A percentile compares a stretch with the other conserved stretches of the same genome.
phyloP scores from a whole-genome alignment of 2,888 invertebrate genomes.

The Thymelicus sylvestris region DNA sequence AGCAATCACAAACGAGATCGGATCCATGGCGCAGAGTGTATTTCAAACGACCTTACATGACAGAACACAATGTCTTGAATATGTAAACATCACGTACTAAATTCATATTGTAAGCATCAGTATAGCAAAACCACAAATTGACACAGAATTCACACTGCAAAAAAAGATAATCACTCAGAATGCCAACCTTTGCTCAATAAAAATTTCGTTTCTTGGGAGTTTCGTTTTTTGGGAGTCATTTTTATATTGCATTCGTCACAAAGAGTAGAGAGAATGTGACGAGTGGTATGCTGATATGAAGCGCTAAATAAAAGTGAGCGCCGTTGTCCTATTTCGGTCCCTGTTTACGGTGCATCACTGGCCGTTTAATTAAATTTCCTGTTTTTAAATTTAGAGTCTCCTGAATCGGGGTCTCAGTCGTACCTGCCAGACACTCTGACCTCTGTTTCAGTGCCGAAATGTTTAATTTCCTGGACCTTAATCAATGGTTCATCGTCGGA shows the following conservation, averaged over 20 bases:
- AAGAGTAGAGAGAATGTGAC: conserved; percentile 42
- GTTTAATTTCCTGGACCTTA: conserved; percentile 22
- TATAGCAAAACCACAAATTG: conserved; percentile 24
- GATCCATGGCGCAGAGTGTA: background rate
- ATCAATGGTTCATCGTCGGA: conserved; percentile 6
- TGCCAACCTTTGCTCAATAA: conserved; percentile 59
- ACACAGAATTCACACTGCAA: background rate
- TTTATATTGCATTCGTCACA: conserved; percentile 39
- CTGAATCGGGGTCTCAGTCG: conserved; percentile 37
- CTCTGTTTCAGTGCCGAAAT: conserved; percentile 25
- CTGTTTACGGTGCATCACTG: conserved; percentile 77
- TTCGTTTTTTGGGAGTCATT: conserved; percentile 66
- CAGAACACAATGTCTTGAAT: conserved; percentile 32
- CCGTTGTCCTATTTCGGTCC: conserved; percentile 75
- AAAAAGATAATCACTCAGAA: conserved; percentile 10
- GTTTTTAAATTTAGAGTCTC: conserved; percentile 68
- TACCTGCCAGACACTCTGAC: conserved; percentile 31
- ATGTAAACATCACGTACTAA: conserved; percentile 34
- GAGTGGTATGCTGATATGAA: conserved; percentile 47
- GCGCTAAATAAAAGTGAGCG: conserved; percentile 71
- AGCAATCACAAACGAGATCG: conserved; percentile 17
- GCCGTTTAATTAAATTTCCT: conserved; percentile 80
- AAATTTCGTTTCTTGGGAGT: conserved; percentile 63
- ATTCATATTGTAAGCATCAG: conserved; percentile 23
- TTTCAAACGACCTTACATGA: conserved; percentile 4